A percentile compares a stretch with the other conserved stretches of the same genome.
Evolutionary conservation across 2,888 invertebrate genomes (phyloP).

Genomic region (Diadegma fenestrale): DNA sequence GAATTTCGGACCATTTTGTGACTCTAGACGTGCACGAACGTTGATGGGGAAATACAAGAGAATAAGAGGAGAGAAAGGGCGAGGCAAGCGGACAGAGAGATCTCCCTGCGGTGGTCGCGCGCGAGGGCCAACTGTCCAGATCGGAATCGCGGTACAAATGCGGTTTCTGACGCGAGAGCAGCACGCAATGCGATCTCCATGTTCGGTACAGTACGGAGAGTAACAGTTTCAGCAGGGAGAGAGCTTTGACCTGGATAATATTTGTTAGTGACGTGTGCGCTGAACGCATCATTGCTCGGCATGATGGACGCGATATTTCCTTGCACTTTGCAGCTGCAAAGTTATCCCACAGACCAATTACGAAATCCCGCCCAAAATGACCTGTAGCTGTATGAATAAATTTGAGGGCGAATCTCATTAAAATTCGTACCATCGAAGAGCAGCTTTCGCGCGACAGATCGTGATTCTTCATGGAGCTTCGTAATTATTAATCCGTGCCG

Average conservation of each 20-base stretch:
- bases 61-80: neutral
- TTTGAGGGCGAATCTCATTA: neutral
- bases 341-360: neutral
- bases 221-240: constrained; percentile 7
- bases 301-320: neutral
- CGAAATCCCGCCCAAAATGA: neutral
- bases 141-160: constrained; percentile 64
- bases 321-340: neutral
- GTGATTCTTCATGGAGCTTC: too few species aligned
- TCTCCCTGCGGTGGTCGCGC: constrained; percentile 52
- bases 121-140: constrained; percentile 27
- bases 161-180: constrained; percentile 56
- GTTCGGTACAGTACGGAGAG: constrained; percentile 10
- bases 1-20: neutral
- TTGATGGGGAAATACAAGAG: neutral
- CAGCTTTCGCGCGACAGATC: too few species aligned
- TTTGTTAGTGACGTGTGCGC: constrained; percentile 46
- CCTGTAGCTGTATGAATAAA: neutral
- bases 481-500: too few species aligned
- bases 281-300: neutral
- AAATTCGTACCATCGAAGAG: neutral
- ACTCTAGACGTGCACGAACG: neutral
- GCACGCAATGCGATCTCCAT: constrained; percentile 8
- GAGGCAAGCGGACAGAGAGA: constrained; percentile 49
- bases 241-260: constrained; percentile 57